phyloP scores from a whole-genome alignment of 2,797 vertebrate species.

The Neomorphus geoffroyi region DNA sequence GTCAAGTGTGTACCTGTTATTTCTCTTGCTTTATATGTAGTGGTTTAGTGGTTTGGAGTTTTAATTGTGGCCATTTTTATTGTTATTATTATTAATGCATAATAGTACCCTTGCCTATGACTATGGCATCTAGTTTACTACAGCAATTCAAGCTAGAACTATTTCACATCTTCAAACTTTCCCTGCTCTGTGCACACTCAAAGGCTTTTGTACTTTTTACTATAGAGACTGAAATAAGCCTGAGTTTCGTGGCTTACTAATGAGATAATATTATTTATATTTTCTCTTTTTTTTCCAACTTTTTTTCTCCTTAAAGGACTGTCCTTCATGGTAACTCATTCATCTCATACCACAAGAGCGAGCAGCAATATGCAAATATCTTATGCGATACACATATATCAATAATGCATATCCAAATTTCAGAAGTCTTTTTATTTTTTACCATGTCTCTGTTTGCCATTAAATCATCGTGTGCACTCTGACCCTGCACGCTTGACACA shows the following conservation, averaged over 20 bases:
- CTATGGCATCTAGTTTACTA: background rate
- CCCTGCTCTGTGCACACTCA: background rate
- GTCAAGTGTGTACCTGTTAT: background rate
- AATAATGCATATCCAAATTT: background rate
- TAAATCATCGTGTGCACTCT: constrained; percentile 1
- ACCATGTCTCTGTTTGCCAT: constrained; percentile 8
- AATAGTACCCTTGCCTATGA: background rate
- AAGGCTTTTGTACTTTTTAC: background rate
- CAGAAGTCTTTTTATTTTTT: background rate
- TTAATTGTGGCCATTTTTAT: background rate
- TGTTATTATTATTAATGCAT: background rate
- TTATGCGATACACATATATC: background rate
- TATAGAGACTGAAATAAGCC: background rate
- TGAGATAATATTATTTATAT: background rate
- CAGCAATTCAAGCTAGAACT: background rate
- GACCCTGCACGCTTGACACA: background rate
- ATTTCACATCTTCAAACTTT: background rate
- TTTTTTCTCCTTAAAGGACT: background rate
- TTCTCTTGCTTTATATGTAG: background rate
- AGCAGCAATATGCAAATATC: background rate
- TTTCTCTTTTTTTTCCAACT: background rate
- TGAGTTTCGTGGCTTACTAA: background rate
- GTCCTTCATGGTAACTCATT: background rate
- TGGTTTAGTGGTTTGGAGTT: background rate
- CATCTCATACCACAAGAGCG: accelerated